Evolutionary conservation across 2,888 invertebrate species (phyloP).

Genomic region (Balanococcus diminutus): DNA sequence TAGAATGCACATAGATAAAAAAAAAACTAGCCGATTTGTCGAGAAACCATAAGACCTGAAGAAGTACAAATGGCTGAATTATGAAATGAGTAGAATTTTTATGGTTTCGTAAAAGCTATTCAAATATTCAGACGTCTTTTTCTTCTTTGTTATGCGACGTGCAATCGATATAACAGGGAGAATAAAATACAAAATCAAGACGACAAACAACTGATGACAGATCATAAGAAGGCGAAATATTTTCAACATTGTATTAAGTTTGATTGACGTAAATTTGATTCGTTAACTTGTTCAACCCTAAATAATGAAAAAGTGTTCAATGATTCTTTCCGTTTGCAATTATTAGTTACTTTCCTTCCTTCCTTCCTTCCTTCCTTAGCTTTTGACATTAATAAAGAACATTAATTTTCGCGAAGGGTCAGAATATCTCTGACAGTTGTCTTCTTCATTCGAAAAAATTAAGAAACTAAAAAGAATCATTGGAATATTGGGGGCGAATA

Average conservation of each 20-base stretch:
- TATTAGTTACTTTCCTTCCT: too few species aligned
- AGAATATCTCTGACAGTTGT: not conserved
- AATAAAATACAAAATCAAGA: not conserved
- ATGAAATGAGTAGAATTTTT: constrained; percentile 31
- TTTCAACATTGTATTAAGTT: not conserved
- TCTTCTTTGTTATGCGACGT: not conserved
- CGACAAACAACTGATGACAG: not conserved
- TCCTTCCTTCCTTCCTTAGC: not conserved
- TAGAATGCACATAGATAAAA: not conserved
- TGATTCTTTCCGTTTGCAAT: not conserved
- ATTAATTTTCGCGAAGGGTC: not conserved
- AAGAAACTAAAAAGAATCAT: not conserved
- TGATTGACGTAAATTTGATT: constrained; percentile 4
- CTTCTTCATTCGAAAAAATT: not conserved
- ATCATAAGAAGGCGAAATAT: not conserved
- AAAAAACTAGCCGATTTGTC: not conserved
- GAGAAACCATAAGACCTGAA: constrained; percentile 42
- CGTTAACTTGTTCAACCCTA: not conserved
- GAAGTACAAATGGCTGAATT: not conserved
- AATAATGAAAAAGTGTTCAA: not conserved
- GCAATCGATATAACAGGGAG: not conserved
- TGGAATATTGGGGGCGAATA: not conserved
- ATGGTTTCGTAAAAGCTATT: constrained; percentile 32
- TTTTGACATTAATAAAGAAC: not conserved
- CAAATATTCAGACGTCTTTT: not conserved